Evolutionary conservation across 2,113 vertebrate genomes (phyloP), one percentile per base, ranked within the genome.

Genomic region (Candoia aspera): DNA sequence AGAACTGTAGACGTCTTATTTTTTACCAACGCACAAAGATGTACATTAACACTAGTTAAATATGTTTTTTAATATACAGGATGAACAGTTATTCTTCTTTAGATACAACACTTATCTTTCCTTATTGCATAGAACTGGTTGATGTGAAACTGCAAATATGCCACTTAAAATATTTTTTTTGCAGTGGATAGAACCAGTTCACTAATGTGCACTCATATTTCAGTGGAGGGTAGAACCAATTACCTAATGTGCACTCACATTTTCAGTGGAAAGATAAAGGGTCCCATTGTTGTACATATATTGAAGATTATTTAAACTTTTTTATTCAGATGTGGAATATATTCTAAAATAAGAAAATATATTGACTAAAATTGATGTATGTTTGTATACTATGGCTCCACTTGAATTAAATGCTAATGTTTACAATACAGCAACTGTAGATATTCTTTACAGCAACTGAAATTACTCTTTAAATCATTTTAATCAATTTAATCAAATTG

Each of bases 251-350:
- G 60, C 95, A 88, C 91, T 60, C 84, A 93, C 92, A 57, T n/a
- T 64, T 73, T 95, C 83, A 10, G 0, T 89, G 96, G 96, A 96
- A 84, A 93, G 96, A 97, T 96, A 96, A 95, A 73, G n/a, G 94
- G 95, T 96, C 95, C 95, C 96, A 93, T 42, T 87, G 92, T 96
- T 97, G 96, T 97, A 95, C 95, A 93, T 97, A 96, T 97, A 94
- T 96, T 94, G 94, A 96, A 95, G 88, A 95, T 97, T 98, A 98
- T 98, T 98, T 98, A 97, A 98, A 97, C 95, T 98, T 98, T 97
- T 96, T 97, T 97, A 98, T 96, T 97, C 97, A 96, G 96, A 97
- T 97, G 97, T 97, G 98, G 97, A 97, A 91, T 97, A 97, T 98
- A 98, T 98, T 98, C 96, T 98, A 97, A 97, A 97, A 98, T 97